Evolutionary conservation across 2,888 invertebrate species (phyloP), one percentile per base, ranked within the genome.

Genomic region (Uloborus plumipes): DNA sequence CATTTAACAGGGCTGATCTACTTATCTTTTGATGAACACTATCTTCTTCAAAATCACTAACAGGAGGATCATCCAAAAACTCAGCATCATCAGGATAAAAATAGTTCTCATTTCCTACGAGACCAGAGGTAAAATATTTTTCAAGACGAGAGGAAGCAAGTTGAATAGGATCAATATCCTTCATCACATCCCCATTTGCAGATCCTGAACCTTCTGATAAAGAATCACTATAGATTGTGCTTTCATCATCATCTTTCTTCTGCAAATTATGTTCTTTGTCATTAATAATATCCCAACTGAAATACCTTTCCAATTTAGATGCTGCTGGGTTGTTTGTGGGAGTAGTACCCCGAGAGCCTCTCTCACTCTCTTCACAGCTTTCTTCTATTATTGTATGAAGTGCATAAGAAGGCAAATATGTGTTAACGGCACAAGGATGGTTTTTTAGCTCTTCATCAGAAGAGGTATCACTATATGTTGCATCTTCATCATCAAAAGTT

Each of bases 381-480:
- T 97, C 97, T 90, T 97, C 97, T 39, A 96, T 94, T 86, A 97
- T 97, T 0, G 97, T 97, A 88, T 97, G 96, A 85, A 97, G 90
- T 0, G 96, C 96, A 88, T 96, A 95, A n/a, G 85, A 84, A 59
- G 86, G 85, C 13, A 72, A 50, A 64, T 84, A 81, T 15, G 72
- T 75, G 20, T 70, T 84, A 2, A 51, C 22, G 20, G 71, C 26
- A 7, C 65, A 47, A 6, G 76, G 65, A 64, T 67, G 65, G 39
- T 69, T 75, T 58, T 65, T 62, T 11, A 73, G 51, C 20, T 85
- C 84, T 47, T 84, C 84, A 16, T 79, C 83, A 11, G 85, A 85
- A 47, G 84, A 84, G 14, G 74, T 69, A 39, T 84, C 84, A 70
- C 79, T 79, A 2, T 71, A 59, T n/a, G 58, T 49, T 0, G 67